Evolutionary conservation across 2,797 vertebrate species (phyloP).

Genomic region (Tamandua tetradactyla): DNA sequence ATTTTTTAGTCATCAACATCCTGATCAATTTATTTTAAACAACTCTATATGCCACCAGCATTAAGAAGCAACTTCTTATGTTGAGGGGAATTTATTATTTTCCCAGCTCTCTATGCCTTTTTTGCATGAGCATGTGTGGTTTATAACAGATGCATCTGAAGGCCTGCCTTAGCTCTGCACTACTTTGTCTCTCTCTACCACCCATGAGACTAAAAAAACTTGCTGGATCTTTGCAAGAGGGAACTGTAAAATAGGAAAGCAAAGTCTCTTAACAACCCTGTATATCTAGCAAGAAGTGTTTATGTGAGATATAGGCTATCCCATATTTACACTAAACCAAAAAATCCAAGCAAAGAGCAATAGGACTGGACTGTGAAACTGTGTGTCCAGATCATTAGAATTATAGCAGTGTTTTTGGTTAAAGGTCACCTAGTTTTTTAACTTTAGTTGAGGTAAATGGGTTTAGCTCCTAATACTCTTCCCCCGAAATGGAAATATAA

Average conservation of each 20-base stretch:
- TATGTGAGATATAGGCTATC: background rate
- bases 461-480: background rate
- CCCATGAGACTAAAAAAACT: background rate
- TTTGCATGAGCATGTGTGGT: background rate
- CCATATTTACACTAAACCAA: background rate
- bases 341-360: background rate
- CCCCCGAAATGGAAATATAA: background rate
- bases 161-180: background rate
- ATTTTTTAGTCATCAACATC: background rate
- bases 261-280: background rate
- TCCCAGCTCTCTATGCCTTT: background rate
- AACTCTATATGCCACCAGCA: background rate
- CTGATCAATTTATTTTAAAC: background rate
- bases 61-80: background rate
- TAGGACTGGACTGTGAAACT: background rate
- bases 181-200: background rate
- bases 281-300: background rate
- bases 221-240: background rate
- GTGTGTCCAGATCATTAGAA: background rate
- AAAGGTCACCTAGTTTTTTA: background rate
- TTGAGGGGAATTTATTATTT: background rate
- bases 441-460: background rate
- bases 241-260: background rate
- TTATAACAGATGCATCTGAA: background rate
- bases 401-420: background rate